Evolutionary conservation across 2,113 vertebrate species (phyloP).

Genomic region (Sula dactylatra): DNA sequence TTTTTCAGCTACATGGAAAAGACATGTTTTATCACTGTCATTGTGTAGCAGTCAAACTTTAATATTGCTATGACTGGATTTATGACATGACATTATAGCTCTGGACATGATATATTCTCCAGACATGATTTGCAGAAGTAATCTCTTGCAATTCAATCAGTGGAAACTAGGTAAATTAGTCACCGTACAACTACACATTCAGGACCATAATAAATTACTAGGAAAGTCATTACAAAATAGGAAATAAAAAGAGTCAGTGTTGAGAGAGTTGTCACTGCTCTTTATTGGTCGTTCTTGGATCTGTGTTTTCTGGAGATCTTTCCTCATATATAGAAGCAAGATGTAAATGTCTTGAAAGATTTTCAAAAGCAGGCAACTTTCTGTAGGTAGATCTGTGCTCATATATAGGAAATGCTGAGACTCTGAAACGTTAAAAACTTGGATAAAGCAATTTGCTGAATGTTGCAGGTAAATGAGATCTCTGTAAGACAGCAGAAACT

Average conservation of each 20-base stretch:
- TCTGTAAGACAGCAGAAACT: background rate
- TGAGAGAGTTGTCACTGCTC: background rate
- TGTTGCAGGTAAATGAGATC: background rate
- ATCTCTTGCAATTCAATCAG: conserved; percentile 43
- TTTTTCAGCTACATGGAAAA: conserved; percentile 5
- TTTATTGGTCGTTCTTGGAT: background rate
- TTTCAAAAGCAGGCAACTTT: background rate
- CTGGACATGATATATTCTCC: conserved; percentile 29
- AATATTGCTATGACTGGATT: background rate
- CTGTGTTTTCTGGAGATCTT: background rate
- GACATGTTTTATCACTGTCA: conserved; percentile 23
- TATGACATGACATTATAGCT: conserved; percentile 32
- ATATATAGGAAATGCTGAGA: background rate
- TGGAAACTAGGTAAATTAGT: conserved; percentile 51
- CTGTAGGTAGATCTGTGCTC: background rate
- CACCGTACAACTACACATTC: background rate
- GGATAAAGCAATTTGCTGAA: background rate
- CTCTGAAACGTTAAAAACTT: background rate
- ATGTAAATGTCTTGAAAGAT: background rate
- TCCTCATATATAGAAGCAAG: background rate
- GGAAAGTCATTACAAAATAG: background rate
- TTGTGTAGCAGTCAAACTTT: conserved; percentile 31
- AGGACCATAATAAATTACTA: background rate
- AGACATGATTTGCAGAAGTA: conserved; percentile 31
- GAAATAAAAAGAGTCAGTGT: background rate